A percentile compares a stretch with the other conserved stretches of the same genome.
Conservation (phyloP, 2,888 invertebrate genomes). For the Luperina nickerlii region DNA sequence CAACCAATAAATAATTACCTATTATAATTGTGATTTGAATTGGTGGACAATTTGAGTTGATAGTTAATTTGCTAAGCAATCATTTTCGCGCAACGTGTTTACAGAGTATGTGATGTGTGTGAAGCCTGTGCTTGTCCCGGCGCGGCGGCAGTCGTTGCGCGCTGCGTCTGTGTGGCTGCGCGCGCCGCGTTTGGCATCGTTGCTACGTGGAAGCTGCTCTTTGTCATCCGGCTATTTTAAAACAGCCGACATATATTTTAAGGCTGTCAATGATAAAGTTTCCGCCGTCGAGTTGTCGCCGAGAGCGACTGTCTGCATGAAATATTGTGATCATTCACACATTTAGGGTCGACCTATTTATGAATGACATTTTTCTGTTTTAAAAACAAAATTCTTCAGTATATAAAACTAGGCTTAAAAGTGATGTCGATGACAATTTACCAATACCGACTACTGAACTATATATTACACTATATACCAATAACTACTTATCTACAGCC, state of each 20-base stretch:
- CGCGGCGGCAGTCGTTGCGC: not conserved
- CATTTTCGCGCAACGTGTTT: not conserved
- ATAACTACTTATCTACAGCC: not conserved
- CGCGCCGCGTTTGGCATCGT: slow-evolving; percentile 66
- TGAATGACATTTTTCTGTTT: slow-evolving; percentile 5
- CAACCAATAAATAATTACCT: not conserved
- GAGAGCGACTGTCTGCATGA: slow-evolving; percentile 18
- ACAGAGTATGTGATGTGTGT: not conserved
- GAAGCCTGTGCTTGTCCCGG: not conserved
- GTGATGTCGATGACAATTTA: not conserved
- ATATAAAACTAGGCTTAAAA: slow-evolving; percentile 10
- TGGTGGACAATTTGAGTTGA: not conserved
- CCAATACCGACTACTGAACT: not conserved
- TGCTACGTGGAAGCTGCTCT: slow-evolving; percentile 73
- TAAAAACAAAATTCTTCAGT: slow-evolving; percentile 9
- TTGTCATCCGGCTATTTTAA: slow-evolving; percentile 74
- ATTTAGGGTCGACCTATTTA: slow-evolving; percentile 50
- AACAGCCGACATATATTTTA: slow-evolving; percentile 61
- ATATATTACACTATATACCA: too few species aligned
- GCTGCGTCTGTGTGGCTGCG: slow-evolving; percentile 1
- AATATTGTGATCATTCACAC: slow-evolving; percentile 39
- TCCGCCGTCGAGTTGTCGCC: slow-evolving; percentile 41
- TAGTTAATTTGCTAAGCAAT: slow-evolving; percentile 3
- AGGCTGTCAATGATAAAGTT: slow-evolving; percentile 66
- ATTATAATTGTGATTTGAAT: slow-evolving; percentile 5